These are phyloP conservation scores for Drosophila navojoa DNA, from an alignment of 1,140 invertebrate genomes.

Conservation along the genomic window DNA sequence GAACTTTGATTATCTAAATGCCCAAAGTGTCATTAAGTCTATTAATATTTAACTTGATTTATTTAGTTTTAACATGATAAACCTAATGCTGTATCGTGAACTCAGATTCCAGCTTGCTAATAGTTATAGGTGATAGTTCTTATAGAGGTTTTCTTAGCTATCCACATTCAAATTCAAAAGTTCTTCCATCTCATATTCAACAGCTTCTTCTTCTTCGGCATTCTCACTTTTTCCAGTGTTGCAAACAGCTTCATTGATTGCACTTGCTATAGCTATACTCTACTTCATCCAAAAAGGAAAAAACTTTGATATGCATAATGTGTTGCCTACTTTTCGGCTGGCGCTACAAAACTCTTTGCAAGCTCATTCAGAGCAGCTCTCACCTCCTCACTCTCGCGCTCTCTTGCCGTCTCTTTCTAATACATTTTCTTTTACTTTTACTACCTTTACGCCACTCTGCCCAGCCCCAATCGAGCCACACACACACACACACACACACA, in stretches of 20 bases:
- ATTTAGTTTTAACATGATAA: too few species aligned
- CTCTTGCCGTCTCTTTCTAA: neutral
- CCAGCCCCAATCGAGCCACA: neutral
- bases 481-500: neutral
- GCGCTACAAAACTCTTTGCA: slow-evolving; percentile 30
- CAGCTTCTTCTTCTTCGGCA: too few species aligned
- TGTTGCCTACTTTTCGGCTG: slow-evolving; percentile 68
- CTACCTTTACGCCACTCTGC: slow-evolving; percentile 17
- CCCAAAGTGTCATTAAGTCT: too few species aligned
- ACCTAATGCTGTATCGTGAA: too few species aligned
- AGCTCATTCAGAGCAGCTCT: slow-evolving; percentile 28
- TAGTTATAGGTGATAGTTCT: too few species aligned
- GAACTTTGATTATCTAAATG: too few species aligned
- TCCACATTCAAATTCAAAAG: too few species aligned
- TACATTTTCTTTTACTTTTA: slow-evolving; percentile 39
- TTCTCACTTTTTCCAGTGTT: neutral
- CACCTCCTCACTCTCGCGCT: neutral
- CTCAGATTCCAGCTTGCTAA: too few species aligned
- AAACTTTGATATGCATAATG: slow-evolving; percentile 69
- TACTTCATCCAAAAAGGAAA: slow-evolving; percentile 14
- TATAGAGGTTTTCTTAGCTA: too few species aligned
- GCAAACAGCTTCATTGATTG: neutral
- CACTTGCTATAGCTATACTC: slow-evolving; percentile 12
- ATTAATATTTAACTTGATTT: too few species aligned
- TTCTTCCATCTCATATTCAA: too few species aligned